Evolutionary conservation across 2,113 vertebrate genomes (phyloP).

Genomic region (Edolisoma coerulescens): DNA sequence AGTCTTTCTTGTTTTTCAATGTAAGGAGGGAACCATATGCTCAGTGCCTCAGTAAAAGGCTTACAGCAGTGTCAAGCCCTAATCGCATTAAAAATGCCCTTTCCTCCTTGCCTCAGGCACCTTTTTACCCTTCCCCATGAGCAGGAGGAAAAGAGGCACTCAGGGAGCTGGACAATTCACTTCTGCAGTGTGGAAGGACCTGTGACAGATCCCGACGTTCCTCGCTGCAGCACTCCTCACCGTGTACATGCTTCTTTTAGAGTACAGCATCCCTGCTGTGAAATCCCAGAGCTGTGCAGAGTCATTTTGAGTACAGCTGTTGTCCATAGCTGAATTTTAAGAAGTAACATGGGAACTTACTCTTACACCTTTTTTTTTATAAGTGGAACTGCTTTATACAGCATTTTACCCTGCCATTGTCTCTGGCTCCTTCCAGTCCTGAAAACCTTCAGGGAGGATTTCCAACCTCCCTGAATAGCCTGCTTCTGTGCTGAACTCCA

Average conservation of each 20-base stretch:
- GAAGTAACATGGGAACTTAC: neutral
- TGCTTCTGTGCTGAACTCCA: neutral
- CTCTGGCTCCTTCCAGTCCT: neutral
- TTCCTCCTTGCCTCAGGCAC: neutral
- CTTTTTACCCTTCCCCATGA: neutral
- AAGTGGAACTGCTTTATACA: neutral
- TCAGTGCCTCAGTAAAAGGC: neutral
- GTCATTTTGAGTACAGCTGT: neutral
- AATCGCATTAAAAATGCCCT: neutral
- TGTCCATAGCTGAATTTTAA: neutral
- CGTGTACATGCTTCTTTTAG: rapidly evolving
- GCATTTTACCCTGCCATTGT: neutral
- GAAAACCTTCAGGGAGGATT: neutral
- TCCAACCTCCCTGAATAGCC: neutral
- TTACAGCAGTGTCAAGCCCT: neutral
- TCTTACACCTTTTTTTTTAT: neutral
- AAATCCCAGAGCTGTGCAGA: neutral
- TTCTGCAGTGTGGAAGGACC: rapidly evolving
- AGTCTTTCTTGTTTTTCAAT: neutral
- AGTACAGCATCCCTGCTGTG: neutral
- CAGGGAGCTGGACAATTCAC: neutral
- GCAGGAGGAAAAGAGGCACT: neutral
- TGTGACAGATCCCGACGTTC: neutral
- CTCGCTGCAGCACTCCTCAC: rapidly evolving
- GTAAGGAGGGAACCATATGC: neutral